Conservation (phyloP, 2,888 invertebrate genomes). For the Entomobrya multifasciata region DNA sequence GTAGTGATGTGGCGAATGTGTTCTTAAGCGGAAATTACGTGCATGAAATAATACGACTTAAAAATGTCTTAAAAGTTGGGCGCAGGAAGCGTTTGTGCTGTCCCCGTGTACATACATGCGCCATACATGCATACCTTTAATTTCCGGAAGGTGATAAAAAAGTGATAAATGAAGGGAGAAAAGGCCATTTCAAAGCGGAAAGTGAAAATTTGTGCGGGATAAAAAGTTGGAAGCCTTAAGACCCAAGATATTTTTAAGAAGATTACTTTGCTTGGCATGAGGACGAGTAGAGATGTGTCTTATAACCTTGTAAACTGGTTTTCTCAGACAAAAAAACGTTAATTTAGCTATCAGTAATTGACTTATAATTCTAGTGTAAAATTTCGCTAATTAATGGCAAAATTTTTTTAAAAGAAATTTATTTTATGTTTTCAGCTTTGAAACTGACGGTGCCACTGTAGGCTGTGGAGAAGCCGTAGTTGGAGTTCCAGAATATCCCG, state of each 20-base stretch:
- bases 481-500: slow-evolving; percentile 64
- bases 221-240: neutral
- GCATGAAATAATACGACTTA: neutral
- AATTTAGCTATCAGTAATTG: neutral
- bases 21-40: neutral
- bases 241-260: neutral
- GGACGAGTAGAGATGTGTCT: slow-evolving; percentile 10
- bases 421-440: slow-evolving; percentile 66
- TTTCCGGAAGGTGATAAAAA: slow-evolving; percentile 40
- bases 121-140: slow-evolving; percentile 2
- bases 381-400: too few species aligned
- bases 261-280: neutral
- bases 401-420: too few species aligned
- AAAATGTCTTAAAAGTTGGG: neutral
- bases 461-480: slow-evolving; percentile 58
- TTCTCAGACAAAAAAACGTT: slow-evolving; percentile 19
- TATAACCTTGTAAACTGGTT: slow-evolving; percentile 34
- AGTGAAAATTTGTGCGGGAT: slow-evolving; percentile 28
- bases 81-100: too few species aligned
- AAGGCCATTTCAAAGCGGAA: slow-evolving; percentile 33
- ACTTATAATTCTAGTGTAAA: too few species aligned
- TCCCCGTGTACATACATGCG: neutral
- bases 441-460: slow-evolving; percentile 66
- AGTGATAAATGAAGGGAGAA: slow-evolving; percentile 35
- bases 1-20: neutral